Conservation (phyloP, 2,797 vertebrate genomes). For the Leucoraja ocellata region DNA sequence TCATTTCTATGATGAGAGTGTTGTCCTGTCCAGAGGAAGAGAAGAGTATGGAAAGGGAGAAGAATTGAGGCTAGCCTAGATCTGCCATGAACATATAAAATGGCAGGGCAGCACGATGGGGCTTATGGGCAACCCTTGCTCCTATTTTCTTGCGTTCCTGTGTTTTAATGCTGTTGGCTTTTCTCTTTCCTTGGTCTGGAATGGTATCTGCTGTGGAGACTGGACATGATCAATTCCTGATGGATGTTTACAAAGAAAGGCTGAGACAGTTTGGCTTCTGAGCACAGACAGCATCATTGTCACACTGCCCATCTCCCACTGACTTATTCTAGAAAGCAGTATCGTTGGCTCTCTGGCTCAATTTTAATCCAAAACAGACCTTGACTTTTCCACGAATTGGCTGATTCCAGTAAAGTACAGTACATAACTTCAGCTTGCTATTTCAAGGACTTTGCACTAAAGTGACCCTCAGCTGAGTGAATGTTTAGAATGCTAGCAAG, state of each 20-base stretch:
- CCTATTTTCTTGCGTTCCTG: too few species aligned
- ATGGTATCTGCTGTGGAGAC: neutral
- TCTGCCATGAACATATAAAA: too few species aligned
- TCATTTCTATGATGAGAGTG: too few species aligned
- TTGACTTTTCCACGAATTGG: neutral
- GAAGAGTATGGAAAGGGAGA: too few species aligned
- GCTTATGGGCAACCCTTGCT: too few species aligned
- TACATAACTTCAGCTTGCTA: neutral
- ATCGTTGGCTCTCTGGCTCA: neutral
- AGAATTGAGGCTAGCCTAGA: too few species aligned
- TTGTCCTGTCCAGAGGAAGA: too few species aligned
- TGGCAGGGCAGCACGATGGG: too few species aligned
- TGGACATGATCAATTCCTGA: neutral
- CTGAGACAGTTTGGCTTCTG: neutral
- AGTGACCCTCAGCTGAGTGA: neutral
- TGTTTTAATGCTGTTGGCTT: too few species aligned
- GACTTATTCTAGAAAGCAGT: neutral
- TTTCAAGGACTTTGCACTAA: neutral
- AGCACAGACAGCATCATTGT: neutral
- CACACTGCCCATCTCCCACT: neutral
- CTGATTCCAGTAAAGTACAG: neutral
- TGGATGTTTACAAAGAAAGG: neutral
- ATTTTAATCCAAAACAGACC: neutral
- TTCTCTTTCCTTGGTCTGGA: neutral
- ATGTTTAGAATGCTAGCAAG: neutral